These are phyloP conservation scores for Steinernema feltiae DNA, from an alignment of 1,140 invertebrate species.

Conservation along the genomic window DNA sequence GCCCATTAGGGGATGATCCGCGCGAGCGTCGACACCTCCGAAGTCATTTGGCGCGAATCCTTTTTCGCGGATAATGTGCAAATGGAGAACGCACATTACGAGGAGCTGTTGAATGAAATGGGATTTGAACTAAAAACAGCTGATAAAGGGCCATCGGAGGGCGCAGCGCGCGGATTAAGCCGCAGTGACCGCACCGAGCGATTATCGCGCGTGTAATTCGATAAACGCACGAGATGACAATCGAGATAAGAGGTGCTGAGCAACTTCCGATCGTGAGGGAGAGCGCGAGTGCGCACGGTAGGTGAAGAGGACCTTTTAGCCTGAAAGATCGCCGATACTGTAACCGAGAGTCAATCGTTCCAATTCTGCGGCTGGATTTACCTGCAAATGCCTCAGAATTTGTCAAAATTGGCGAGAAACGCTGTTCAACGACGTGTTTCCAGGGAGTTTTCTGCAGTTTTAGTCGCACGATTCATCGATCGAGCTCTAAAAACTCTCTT, in stretches of 20 bases:
- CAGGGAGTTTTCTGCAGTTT: neutral
- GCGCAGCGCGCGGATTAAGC: neutral
- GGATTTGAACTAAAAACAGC: no score
- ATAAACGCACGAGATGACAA: slow-evolving; percentile 10
- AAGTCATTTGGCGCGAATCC: neutral
- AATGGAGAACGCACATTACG: neutral
- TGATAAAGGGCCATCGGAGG: neutral
- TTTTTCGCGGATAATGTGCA: neutral
- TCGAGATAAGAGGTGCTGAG: neutral
- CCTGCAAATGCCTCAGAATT: neutral
- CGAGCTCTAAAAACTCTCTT: neutral
- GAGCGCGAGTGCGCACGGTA: neutral
- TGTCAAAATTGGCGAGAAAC: neutral
- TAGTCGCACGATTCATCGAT: neutral
- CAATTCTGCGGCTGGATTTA: neutral
- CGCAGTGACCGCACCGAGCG: neutral
- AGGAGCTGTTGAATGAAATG: neutral
- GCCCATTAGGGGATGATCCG: slow-evolving; percentile 2
- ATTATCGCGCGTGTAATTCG: neutral
- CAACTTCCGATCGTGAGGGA: neutral
- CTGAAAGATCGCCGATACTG: no score
- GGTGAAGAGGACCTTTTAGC: no score
- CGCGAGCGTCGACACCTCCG: neutral
- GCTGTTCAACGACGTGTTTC: neutral
- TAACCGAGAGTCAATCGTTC: no score